Percentiles rank a stretch among this genome's conserved stretches.
phyloP scores from a whole-genome alignment of 2,888 invertebrate genomes.

The Ferdinandea cuprea region DNA sequence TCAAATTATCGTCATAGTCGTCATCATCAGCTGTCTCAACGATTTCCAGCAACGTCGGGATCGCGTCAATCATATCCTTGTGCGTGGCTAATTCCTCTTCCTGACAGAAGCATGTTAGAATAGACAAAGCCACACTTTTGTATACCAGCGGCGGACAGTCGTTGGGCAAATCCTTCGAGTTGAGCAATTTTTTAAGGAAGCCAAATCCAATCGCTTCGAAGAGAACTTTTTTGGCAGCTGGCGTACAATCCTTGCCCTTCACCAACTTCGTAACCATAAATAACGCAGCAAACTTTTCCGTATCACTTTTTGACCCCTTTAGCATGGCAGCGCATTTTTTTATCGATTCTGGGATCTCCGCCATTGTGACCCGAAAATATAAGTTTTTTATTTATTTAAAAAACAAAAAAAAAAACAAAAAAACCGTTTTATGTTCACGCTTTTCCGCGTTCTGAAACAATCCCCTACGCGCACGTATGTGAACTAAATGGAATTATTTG shows the following conservation, averaged over 20 bases:
- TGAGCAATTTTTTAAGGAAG: conserved; percentile 91
- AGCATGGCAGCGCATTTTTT: conserved; percentile 92
- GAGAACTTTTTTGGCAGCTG: conserved; percentile 90
- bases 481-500: conserved; percentile 71
- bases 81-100: conserved; percentile 91
- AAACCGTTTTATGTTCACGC: conserved; percentile 21
- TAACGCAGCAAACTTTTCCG: conserved; percentile 95
- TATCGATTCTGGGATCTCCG: conserved; percentile 89
- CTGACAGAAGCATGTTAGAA: conserved; percentile 93
- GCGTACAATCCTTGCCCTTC: conserved; percentile 91
- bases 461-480: conserved; percentile 59
- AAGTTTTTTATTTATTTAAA: conserved; percentile 47
- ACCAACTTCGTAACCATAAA: conserved; percentile 96
- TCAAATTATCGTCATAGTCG: conserved; percentile 93
- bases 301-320: conserved; percentile 91
- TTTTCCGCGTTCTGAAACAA: conserved; percentile 48
- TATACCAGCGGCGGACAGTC: conserved; percentile 95
- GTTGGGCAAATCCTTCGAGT: conserved; percentile 90
- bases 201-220: conserved; percentile 95
- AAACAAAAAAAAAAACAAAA: conserved; percentile 40
- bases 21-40: conserved; percentile 93
- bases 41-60: conserved; percentile 92
- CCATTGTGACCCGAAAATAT: conserved; percentile 77
- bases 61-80: conserved; percentile 91
- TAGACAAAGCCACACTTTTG: conserved; percentile 94